phyloP scores from a whole-genome alignment of 2,113 vertebrate genomes.

The Epinephelus cyanopodus region DNA sequence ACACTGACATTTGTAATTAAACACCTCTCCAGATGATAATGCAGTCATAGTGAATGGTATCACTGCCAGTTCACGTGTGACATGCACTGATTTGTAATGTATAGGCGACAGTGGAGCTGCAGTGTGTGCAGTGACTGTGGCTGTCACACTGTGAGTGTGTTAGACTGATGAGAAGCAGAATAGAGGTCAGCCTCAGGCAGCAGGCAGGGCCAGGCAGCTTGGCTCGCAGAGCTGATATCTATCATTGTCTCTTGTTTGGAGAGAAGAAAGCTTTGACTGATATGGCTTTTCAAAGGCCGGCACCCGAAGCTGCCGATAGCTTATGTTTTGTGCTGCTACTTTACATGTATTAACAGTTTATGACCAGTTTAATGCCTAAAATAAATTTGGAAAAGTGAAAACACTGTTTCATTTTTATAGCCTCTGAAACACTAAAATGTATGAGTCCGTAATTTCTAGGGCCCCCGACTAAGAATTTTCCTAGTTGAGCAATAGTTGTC shows the following conservation, averaged over 20 bases:
- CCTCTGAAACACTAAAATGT: background rate
- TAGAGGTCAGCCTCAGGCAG: slow-evolving; percentile 62
- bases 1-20: slow-evolving; percentile 4
- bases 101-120: background rate
- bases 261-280: background rate
- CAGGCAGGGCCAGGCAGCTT: slow-evolving; percentile 23
- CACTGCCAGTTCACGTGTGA: too few species aligned
- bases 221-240: slow-evolving; percentile 4
- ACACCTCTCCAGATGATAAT: background rate
- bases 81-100: background rate
- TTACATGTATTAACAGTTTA: background rate
- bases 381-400: background rate
- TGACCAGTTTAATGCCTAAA: background rate
- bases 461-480: too few species aligned
- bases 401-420: background rate
- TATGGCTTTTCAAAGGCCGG: slow-evolving; percentile 5
- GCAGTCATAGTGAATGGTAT: background rate
- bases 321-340: background rate
- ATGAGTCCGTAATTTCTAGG: background rate
- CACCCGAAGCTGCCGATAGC: background rate
- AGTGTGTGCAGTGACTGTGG: slow-evolving; percentile 10
- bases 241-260: slow-evolving; percentile 39
- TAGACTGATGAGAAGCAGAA: slow-evolving; percentile 52
- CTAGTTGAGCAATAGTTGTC: too few species aligned
- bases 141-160: slow-evolving; percentile 31